Evolutionary conservation across 2,797 vertebrate species (phyloP).

Genomic region (Enteromius trimaculatus): DNA sequence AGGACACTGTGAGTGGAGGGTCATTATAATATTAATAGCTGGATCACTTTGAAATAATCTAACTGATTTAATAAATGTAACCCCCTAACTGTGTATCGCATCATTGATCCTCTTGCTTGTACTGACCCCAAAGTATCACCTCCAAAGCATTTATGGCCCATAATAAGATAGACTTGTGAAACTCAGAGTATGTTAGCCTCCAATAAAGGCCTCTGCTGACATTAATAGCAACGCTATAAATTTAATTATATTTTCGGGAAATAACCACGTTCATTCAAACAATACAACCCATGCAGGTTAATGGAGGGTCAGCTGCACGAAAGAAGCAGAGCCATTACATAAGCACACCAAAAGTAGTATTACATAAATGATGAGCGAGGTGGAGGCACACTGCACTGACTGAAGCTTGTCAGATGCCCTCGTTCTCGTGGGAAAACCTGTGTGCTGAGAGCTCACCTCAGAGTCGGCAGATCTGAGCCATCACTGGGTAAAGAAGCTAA

Average conservation of each 20-base stretch:
- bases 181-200: constrained; percentile 1
- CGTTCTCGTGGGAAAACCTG: constrained; percentile 34
- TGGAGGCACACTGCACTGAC: constrained; percentile 20
- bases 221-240: constrained; percentile 41
- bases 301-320: constrained; percentile 30
- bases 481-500: constrained; percentile 67
- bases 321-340: constrained; percentile 31
- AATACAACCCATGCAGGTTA: constrained; percentile 39
- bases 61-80: background rate
- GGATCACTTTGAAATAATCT: background rate
- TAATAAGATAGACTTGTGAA: background rate
- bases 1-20: background rate
- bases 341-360: constrained; percentile 9
- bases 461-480: constrained; percentile 33
- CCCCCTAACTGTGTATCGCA: background rate
- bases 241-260: constrained; percentile 42
- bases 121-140: background rate
- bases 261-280: constrained; percentile 25
- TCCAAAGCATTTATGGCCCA: background rate
- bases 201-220: constrained; percentile 33
- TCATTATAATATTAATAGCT: background rate
- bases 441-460: constrained; percentile 25
- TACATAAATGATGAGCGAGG: constrained; percentile 38
- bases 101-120: background rate
- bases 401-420: constrained; percentile 34